phyloP scores from a whole-genome alignment of 2,888 invertebrate species.

The Fragum sueziense region DNA sequence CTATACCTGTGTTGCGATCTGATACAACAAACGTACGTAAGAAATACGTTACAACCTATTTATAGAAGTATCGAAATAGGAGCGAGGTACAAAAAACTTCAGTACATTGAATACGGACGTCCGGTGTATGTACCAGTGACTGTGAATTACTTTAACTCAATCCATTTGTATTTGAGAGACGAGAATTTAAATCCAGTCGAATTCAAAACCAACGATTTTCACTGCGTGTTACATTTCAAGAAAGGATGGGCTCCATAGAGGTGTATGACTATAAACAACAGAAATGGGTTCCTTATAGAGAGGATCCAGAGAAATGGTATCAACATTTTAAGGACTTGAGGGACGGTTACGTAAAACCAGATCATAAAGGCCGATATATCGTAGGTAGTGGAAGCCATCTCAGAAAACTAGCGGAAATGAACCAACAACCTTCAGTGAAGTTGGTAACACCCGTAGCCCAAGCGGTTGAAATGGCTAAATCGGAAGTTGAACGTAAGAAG shows the following conservation, averaged over 20 bases:
- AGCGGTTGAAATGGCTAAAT: slow-evolving; percentile 34
- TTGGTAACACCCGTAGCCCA: slow-evolving; percentile 41
- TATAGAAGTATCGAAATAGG: slow-evolving; percentile 29
- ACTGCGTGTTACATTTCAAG: slow-evolving; percentile 33
- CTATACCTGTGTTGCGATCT: slow-evolving; percentile 39
- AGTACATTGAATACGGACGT: not conserved
- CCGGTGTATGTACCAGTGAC: slow-evolving; percentile 19
- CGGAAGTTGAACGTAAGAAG: slow-evolving; percentile 32
- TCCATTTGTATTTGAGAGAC: slow-evolving; percentile 18
- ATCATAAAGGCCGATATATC: slow-evolving; percentile 31
- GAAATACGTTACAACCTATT: slow-evolving; percentile 16
- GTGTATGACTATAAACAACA: slow-evolving; percentile 28
- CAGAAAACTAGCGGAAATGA: not conserved
- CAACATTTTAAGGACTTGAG: slow-evolving; percentile 23
- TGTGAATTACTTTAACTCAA: not conserved
- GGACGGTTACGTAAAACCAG: slow-evolving; percentile 19
- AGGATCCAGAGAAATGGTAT: slow-evolving; percentile 28
- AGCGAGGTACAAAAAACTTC: slow-evolving; percentile 17
- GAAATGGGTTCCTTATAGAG: slow-evolving; percentile 32
- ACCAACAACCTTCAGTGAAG: slow-evolving; percentile 16
- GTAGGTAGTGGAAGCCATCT: slow-evolving; percentile 15
- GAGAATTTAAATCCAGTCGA: slow-evolving; percentile 22
- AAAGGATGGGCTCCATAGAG: slow-evolving; percentile 42
- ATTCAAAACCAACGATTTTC: slow-evolving; percentile 28
- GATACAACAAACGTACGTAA: slow-evolving; percentile 26